Percentiles rank a stretch among this genome's conserved stretches.
Conservation (phyloP, 2,113 vertebrate genomes). For the Irena cyanogastra region DNA sequence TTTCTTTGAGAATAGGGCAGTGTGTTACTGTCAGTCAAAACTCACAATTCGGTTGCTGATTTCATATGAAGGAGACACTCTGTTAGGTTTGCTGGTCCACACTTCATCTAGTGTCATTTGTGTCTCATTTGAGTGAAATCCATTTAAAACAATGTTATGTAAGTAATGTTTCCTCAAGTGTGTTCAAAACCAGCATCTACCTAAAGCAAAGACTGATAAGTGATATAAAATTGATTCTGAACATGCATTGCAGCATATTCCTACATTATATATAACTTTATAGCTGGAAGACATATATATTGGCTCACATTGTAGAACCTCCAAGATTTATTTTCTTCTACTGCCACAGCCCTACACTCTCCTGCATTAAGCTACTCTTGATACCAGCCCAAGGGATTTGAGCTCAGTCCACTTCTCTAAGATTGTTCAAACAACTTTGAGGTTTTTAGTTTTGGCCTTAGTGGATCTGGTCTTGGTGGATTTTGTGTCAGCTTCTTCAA, state of each 20-base stretch:
- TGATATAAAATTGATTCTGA: background rate
- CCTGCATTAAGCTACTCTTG: rapidly evolving
- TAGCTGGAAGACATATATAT: background rate
- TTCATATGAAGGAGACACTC: constrained; percentile 20
- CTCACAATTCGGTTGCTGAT: background rate
- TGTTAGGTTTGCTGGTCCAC: background rate
- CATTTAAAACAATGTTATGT: background rate
- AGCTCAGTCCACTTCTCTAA: background rate
- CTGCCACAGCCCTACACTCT: rapidly evolving
- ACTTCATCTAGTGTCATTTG: background rate
- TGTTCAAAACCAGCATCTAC: background rate
- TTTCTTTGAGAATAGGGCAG: constrained; percentile 27
- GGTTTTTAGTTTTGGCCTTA: background rate
- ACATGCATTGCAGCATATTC: background rate
- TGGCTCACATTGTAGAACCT: background rate
- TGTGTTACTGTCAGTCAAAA: constrained; percentile 50
- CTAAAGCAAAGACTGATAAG: background rate
- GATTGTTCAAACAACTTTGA: background rate
- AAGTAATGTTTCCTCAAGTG: background rate
- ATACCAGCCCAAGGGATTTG: background rate
- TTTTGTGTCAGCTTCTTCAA: background rate
- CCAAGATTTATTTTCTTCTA: background rate
- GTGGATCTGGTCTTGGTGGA: background rate
- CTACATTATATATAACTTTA: background rate
- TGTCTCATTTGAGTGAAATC: background rate